phyloP scores from a whole-genome alignment of 2,888 invertebrate species.

The Caenorhabditis plicata region DNA sequence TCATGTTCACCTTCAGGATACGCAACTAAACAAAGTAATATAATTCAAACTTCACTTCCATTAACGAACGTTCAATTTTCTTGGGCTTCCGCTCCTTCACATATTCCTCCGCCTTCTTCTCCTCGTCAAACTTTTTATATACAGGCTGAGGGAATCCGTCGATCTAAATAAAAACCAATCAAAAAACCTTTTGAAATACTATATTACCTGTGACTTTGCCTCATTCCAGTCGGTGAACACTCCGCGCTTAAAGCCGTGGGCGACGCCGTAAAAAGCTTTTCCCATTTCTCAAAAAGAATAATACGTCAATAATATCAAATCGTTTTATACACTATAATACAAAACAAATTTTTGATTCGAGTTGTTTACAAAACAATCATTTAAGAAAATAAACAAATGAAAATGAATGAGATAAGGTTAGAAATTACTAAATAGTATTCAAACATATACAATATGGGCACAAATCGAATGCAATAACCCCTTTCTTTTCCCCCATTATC shows the following conservation, averaged over 20 bases:
- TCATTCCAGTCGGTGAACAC: constrained; percentile 65
- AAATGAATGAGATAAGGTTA: background rate
- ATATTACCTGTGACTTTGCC: constrained; percentile 66
- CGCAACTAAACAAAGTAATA: constrained; percentile 9
- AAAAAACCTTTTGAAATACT: constrained; percentile 35
- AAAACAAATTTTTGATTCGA: too few relatives aligned
- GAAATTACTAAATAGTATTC: too few relatives aligned
- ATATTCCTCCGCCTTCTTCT: constrained; percentile 51
- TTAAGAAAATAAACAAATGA: background rate
- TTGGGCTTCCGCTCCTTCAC: constrained; percentile 35
- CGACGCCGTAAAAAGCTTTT: constrained; percentile 51
- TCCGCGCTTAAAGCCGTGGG: constrained; percentile 43
- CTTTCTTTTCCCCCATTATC: background rate
- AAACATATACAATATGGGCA: too few relatives aligned
- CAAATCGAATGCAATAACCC: background rate
- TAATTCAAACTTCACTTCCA: background rate
- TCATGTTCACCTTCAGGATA: constrained; percentile 25
- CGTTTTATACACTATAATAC: too few relatives aligned
- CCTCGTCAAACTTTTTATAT: constrained; percentile 51
- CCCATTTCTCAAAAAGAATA: constrained; percentile 11
- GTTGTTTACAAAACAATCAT: background rate
- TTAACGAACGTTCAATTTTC: constrained; percentile 31
- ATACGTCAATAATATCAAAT: background rate
- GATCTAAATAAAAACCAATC: constrained; percentile 15
- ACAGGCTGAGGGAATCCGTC: constrained; percentile 52